These are phyloP conservation scores for Monochamus saltuarius DNA, from an alignment of 1,140 invertebrate genomes.

Conservation along the genomic window DNA sequence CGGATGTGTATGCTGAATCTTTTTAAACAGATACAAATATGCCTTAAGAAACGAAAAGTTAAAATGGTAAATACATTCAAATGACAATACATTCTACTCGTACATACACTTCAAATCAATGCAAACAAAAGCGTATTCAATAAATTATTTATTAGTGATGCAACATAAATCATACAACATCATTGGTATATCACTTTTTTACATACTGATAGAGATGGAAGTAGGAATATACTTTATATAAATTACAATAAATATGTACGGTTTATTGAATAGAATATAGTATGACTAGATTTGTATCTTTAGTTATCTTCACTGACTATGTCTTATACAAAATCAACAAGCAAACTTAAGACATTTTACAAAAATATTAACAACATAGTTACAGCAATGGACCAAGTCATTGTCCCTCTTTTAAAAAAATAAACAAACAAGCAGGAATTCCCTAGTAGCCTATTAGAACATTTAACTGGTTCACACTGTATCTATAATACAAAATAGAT, in stretches of 20 bases:
- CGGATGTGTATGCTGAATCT: too few relatives aligned
- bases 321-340: conserved; percentile 19
- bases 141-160: conserved; percentile 23
- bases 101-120: too few relatives aligned
- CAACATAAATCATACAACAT: conserved; percentile 23
- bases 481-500: background rate
- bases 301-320: background rate
- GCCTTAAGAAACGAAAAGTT: too few relatives aligned
- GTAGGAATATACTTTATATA: conserved; percentile 21
- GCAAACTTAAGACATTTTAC: conserved; percentile 6
- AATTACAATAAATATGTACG: conserved; percentile 22
- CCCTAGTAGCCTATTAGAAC: conserved; percentile 1
- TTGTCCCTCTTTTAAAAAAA: conserved; percentile 2
- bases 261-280: conserved; percentile 18
- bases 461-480: conserved; percentile 12
- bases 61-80: too few relatives aligned
- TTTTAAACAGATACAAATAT: too few relatives aligned
- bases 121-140: conserved; percentile 3
- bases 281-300: conserved; percentile 21
- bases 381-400: conserved; percentile 13
- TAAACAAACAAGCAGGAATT: conserved; percentile 11
- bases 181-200: conserved; percentile 22
- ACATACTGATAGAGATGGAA: conserved; percentile 23
- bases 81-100: too few relatives aligned
- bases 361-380: conserved; percentile 16